Conservation (phyloP, 2,888 invertebrate genomes). For the Steinernema carpocapsae region DNA sequence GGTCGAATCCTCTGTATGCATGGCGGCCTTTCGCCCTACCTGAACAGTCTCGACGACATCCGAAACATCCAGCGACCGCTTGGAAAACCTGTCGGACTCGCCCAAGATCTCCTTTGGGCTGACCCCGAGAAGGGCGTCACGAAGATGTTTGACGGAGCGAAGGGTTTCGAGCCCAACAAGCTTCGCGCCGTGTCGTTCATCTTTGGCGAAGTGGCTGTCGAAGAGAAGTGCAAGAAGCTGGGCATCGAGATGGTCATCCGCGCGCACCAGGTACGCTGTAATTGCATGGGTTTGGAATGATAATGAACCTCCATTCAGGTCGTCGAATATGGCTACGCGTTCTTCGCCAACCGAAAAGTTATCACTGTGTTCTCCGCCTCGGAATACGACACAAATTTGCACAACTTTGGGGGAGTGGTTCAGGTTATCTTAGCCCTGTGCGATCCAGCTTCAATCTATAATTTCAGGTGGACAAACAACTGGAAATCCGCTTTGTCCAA, state of each 20-base stretch:
- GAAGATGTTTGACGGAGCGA: slow-evolving; percentile 38
- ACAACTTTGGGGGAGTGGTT: slow-evolving; percentile 57
- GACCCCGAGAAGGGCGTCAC: slow-evolving; percentile 48
- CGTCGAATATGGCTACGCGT: slow-evolving; percentile 50
- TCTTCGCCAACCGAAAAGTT: slow-evolving; percentile 49
- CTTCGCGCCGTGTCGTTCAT: slow-evolving; percentile 49
- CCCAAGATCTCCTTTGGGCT: slow-evolving; percentile 52
- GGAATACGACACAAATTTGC: slow-evolving; percentile 56
- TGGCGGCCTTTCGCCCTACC: slow-evolving; percentile 49
- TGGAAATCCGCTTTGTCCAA: slow-evolving; percentile 54
- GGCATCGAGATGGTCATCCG: slow-evolving; percentile 49
- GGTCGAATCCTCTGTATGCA: slow-evolving; percentile 55
- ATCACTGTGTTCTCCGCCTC: slow-evolving; percentile 60
- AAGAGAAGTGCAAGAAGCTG: slow-evolving; percentile 44
- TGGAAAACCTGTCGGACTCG: slow-evolving; percentile 44
- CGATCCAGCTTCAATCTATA: background rate
- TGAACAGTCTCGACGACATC: slow-evolving; percentile 49
- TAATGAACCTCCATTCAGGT: no score
- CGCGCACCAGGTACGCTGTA: slow-evolving; percentile 45
- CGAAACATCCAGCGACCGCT: slow-evolving; percentile 45
- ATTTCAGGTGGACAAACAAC: slow-evolving; percentile 35
- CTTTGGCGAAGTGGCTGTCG: slow-evolving; percentile 50
- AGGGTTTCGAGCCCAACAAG: slow-evolving; percentile 41
- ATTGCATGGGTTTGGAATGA: background rate
- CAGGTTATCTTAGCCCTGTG: slow-evolving; percentile 35